Conservation (phyloP, 2,113 vertebrate species). For the Podilymbus podiceps region DNA sequence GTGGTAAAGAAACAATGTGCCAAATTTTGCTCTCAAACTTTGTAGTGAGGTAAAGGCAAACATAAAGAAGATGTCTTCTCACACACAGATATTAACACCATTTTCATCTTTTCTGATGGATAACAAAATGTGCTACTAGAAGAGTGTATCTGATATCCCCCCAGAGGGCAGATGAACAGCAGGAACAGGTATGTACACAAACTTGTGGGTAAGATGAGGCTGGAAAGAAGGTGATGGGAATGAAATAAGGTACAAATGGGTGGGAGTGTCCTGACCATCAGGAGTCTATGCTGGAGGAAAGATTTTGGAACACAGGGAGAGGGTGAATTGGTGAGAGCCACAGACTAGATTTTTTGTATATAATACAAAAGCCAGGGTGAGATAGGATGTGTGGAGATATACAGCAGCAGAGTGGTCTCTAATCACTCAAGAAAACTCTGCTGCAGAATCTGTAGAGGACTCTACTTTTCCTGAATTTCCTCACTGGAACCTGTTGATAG, state of each 20-base stretch:
- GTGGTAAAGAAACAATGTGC: not conserved
- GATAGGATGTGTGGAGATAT: not conserved
- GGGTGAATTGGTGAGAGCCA: not conserved
- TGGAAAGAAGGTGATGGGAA: not conserved
- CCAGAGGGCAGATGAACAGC: not conserved
- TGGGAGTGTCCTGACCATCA: not conserved
- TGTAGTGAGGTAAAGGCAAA: not conserved
- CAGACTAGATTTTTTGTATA: not conserved
- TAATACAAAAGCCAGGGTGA: not conserved
- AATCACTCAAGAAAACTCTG: not conserved
- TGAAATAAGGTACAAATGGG: not conserved
- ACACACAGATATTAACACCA: not conserved
- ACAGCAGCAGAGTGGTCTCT: not conserved
- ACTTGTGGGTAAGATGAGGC: not conserved
- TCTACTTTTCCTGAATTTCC: not conserved
- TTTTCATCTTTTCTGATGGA: not conserved
- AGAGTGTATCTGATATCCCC: not conserved
- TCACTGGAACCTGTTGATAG: not conserved
- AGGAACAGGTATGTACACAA: not conserved
- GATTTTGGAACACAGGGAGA: not conserved
- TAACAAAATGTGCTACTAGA: not conserved
- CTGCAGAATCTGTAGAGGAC: not conserved
- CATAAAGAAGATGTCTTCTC: not conserved
- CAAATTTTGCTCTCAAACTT: not conserved
- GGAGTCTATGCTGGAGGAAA: not conserved